Evolutionary conservation across 2,888 invertebrate species (phyloP).

Genomic region (Dermolepida albohirtum): DNA sequence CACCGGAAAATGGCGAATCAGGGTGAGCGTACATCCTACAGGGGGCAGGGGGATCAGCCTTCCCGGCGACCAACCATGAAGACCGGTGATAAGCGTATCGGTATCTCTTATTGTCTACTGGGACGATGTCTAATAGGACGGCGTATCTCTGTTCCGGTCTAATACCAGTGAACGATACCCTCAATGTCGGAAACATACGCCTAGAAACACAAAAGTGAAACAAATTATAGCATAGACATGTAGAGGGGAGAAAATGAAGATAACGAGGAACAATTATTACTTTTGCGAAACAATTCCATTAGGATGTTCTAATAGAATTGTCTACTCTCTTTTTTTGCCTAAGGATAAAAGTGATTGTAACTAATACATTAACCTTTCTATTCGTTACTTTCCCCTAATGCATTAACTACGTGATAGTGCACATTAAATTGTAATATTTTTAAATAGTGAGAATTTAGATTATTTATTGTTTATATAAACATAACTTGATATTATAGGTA

Average conservation of each 20-base stretch:
- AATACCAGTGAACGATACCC: constrained; percentile 79
- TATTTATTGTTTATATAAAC: too few relatives aligned
- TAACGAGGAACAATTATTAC: neutral
- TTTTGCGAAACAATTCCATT: constrained; percentile 20
- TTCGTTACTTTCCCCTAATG: too few relatives aligned
- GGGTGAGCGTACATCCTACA: constrained; percentile 81
- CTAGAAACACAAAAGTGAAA: constrained; percentile 66
- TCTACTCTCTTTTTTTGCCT: too few relatives aligned
- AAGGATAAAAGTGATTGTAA: too few relatives aligned
- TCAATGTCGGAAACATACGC: constrained; percentile 85
- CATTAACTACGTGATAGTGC: too few relatives aligned
- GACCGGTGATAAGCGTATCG: constrained; percentile 87
- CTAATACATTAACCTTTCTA: too few relatives aligned
- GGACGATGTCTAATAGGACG: constrained; percentile 83
- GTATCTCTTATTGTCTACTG: constrained; percentile 83
- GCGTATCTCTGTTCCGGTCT: constrained; percentile 76
- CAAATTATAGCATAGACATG: neutral
- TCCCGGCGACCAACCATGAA: constrained; percentile 85
- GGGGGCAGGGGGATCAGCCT: constrained; percentile 82
- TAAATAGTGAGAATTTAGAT: too few relatives aligned
- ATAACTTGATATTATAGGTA: too few relatives aligned
- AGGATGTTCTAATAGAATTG: neutral
- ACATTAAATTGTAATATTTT: too few relatives aligned
- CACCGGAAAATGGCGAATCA: constrained; percentile 83
- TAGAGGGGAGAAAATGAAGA: neutral